phyloP scores from a whole-genome alignment of 2,888 invertebrate genomes.

The Camptogramma bilineatum region DNA sequence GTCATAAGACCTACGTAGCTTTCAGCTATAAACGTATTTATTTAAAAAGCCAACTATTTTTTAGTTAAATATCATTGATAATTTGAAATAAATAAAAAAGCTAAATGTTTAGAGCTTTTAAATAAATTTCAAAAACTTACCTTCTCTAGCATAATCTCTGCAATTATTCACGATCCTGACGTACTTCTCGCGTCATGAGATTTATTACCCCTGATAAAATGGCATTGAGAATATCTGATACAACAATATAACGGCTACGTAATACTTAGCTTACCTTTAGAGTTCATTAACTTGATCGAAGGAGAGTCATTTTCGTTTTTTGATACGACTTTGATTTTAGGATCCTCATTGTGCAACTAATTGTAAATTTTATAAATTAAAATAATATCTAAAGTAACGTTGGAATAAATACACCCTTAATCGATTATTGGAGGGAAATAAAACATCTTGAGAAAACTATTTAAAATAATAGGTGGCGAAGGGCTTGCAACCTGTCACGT shows the following conservation, averaged over 20 bases:
- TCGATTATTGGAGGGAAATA: too few relatives aligned
- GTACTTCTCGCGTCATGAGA: not conserved
- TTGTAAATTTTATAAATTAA: too few relatives aligned
- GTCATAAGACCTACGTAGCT: not conserved
- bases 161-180: not conserved
- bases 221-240: not conserved
- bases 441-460: too few relatives aligned
- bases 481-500: too few relatives aligned
- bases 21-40: not conserved
- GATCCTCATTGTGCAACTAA: too few relatives aligned
- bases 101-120: too few relatives aligned
- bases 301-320: not conserved
- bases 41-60: too few relatives aligned
- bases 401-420: too few relatives aligned
- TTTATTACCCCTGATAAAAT: not conserved
- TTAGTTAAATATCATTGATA: not conserved
- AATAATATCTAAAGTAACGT: too few relatives aligned
- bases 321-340: not conserved
- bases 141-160: not conserved
- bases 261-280: not conserved
- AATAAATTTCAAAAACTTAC: not conserved
- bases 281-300: not conserved
- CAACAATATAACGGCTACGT: not conserved
- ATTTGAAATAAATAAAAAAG: not conserved
- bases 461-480: too few relatives aligned